These are phyloP conservation scores for Hippoglossus hippoglossus DNA, from an alignment of 2,797 vertebrate genomes.

Conservation along the genomic window DNA sequence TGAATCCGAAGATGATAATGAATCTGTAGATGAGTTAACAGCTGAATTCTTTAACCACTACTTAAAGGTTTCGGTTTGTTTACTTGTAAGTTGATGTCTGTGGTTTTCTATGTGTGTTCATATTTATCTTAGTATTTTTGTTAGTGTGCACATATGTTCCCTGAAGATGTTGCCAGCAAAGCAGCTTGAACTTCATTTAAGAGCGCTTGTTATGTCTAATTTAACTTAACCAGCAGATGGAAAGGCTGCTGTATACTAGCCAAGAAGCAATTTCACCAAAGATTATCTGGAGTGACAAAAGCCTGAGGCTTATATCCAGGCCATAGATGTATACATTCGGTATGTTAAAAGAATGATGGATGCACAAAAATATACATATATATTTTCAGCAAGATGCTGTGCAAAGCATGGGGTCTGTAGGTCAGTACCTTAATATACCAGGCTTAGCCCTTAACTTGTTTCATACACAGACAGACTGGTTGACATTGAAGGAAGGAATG, in stretches of 20 bases:
- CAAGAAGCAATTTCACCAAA: constrained; percentile 57
- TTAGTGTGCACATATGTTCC: not conserved
- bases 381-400: constrained; percentile 54
- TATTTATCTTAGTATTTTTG: not conserved
- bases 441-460: constrained; percentile 72
- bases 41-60: not conserved
- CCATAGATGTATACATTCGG: constrained; percentile 56
- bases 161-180: constrained; percentile 12
- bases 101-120: not conserved
- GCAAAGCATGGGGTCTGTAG: constrained; percentile 49
- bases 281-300: constrained; percentile 72
- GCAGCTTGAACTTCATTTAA: constrained; percentile 1
- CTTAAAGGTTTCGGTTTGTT: not conserved
- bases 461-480: constrained; percentile 65
- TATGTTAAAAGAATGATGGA: constrained; percentile 44
- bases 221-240: constrained; percentile 38
- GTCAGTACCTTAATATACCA: constrained; percentile 54
- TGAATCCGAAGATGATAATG: not conserved
- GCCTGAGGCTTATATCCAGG: constrained; percentile 59
- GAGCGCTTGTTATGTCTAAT: constrained; percentile 24
- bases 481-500: constrained; percentile 10
- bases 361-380: constrained; percentile 43
- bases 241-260: constrained; percentile 26
- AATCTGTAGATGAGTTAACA: not conserved
- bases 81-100: not conserved